Conservation (phyloP, 2,113 vertebrate species). For the Hystrix cristata region DNA sequence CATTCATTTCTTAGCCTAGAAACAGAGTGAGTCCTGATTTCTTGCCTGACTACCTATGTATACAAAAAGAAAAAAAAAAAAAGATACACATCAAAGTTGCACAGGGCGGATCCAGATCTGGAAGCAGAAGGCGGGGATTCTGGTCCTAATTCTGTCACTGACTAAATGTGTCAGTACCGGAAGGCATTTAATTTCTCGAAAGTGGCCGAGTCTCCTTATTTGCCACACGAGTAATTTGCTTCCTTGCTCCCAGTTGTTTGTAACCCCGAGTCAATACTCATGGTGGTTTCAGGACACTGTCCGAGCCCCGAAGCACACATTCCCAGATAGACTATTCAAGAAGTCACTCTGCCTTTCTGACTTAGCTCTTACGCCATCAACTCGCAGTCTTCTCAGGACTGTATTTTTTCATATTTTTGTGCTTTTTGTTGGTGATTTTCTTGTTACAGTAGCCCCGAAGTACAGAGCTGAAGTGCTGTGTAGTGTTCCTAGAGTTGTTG, state of each 20-base stretch:
- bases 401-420: not conserved
- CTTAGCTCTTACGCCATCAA: not conserved
- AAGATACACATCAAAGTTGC: not conserved
- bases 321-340: not conserved
- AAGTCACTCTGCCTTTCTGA: not conserved
- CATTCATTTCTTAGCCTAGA: not conserved
- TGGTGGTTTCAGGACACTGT: not conserved
- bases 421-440: not conserved
- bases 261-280: not conserved
- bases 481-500: not conserved
- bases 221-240: not conserved
- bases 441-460: not conserved
- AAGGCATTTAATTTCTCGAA: constrained; percentile 27
- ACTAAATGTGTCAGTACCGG: not conserved
- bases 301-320: not conserved
- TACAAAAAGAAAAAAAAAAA: not conserved
- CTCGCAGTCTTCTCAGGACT: not conserved
- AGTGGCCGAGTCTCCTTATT: not conserved
- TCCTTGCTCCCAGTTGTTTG: not conserved
- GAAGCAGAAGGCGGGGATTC: not conserved
- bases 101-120: not conserved
- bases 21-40: not conserved
- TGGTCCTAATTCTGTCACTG: not conserved
- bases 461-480: not conserved
- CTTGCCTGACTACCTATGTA: not conserved